phyloP scores from a whole-genome alignment of 2,888 invertebrate genomes.

The Caenorhabditis sp. region DNA sequence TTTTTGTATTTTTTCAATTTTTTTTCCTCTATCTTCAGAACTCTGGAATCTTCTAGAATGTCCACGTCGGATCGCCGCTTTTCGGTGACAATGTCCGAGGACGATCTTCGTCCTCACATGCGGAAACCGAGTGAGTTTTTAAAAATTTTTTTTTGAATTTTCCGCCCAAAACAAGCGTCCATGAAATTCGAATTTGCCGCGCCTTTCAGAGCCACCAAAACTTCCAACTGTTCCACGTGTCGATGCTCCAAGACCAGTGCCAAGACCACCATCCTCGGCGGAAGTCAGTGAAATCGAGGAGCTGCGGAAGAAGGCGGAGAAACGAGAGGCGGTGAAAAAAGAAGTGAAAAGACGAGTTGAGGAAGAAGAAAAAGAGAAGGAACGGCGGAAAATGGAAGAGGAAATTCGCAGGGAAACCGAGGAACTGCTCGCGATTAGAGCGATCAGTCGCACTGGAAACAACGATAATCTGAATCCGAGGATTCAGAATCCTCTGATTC shows the following conservation, averaged over 20 bases:
- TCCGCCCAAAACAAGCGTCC: not conserved
- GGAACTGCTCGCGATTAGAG: constrained; percentile 22
- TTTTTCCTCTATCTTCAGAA: not conserved
- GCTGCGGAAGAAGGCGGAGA: constrained; percentile 22
- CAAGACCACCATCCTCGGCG: not conserved
- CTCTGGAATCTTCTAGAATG: not conserved
- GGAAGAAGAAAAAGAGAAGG: constrained; percentile 43
- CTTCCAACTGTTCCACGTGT: not conserved
- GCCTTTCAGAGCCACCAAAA: constrained; percentile 17
- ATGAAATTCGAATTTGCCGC: not conserved
- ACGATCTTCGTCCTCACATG: constrained; percentile 50
- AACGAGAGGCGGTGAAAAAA: constrained; percentile 44
- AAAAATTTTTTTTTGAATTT: not conserved
- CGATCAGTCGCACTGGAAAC: constrained; percentile 2
- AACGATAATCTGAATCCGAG: constrained; percentile 1
- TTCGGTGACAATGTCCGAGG: constrained; percentile 45
- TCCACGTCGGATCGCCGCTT: constrained; percentile 38
- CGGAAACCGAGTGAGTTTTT: constrained; percentile 41
- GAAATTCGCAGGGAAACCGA: constrained; percentile 33
- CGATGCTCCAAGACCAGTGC: too few species aligned
- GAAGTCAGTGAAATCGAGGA: constrained; percentile 31
- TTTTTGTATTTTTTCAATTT: too few species aligned
- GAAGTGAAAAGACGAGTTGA: constrained; percentile 42
- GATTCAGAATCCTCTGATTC: not conserved
- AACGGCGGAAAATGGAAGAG: constrained; percentile 11